phyloP scores from a whole-genome alignment of 2,888 invertebrate genomes.

The Andricus quercusramuli region DNA sequence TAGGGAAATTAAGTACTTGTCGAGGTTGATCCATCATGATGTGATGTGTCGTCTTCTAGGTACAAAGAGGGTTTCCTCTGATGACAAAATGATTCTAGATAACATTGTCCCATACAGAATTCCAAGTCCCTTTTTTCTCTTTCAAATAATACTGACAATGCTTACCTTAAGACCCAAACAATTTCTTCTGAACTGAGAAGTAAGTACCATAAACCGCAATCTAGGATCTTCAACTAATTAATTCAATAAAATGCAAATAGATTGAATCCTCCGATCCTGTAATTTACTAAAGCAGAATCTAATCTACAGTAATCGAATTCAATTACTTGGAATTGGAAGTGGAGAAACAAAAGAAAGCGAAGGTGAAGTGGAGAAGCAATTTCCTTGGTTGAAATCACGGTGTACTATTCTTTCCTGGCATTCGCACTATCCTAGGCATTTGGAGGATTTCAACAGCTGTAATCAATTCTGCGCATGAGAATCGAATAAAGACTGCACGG shows the following conservation, averaged over 20 bases:
- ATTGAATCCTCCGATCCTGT: neutral
- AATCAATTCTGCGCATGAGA: slow-evolving; percentile 11
- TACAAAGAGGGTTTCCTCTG: neutral
- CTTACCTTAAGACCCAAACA: neutral
- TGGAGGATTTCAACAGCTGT: slow-evolving; percentile 42
- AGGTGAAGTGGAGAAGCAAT: slow-evolving; percentile 36
- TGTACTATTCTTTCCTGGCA: slow-evolving; percentile 5
- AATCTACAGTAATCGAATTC: slow-evolving; percentile 19
- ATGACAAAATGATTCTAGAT: neutral
- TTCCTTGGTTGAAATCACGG: slow-evolving; percentile 46
- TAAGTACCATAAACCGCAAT: neutral
- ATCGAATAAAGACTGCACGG: neutral
- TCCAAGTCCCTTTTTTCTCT: neutral
- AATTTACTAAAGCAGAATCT: neutral
- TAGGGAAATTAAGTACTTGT: slow-evolving; percentile 2
- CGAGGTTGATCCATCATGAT: neutral
- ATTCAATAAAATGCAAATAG: neutral
- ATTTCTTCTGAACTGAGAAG: fast-evolving
- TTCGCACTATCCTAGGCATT: slow-evolving; percentile 43
- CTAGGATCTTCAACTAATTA: slow-evolving; percentile 1
- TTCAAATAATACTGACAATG: neutral
- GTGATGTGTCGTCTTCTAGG: neutral
- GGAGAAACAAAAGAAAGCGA: slow-evolving; percentile 13
- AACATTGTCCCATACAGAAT: neutral
- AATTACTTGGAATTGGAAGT: slow-evolving; percentile 7